These are phyloP conservation scores for Pyrocephalus nanus DNA, from an alignment of 2,797 vertebrate genomes.

Conservation along the genomic window DNA sequence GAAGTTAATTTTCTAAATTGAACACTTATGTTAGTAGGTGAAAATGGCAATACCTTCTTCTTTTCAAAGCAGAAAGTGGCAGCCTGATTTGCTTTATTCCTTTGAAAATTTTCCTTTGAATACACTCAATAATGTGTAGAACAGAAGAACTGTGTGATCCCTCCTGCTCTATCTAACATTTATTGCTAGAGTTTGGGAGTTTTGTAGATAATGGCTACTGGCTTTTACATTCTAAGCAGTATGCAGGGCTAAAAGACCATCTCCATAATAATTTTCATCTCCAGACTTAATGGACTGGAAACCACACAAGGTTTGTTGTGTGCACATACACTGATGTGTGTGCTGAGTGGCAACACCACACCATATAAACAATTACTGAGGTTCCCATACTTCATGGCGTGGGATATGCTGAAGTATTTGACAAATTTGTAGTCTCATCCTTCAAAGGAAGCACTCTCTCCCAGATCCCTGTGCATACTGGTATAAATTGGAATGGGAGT, in stretches of 20 bases:
- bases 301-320: background rate
- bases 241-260: background rate
- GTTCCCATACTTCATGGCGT: background rate
- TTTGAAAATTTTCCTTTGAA: background rate
- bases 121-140: background rate
- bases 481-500: background rate
- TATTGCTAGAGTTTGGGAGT: background rate
- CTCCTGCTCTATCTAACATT: background rate
- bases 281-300: background rate
- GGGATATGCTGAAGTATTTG: background rate
- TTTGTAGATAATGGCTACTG: background rate
- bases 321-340: background rate
- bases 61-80: background rate
- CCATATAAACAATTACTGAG: background rate
- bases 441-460: background rate
- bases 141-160: background rate
- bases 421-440: background rate
- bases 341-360: background rate
- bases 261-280: background rate
- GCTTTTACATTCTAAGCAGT: background rate
- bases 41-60: background rate
- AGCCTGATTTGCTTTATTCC: background rate
- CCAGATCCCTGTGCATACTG: background rate
- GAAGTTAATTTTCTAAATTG: background rate
- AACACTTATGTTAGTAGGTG: background rate